Base-by-base conservation (phyloP, 2,113 vertebrate genomes). In the Guaruba guarouba region DNA sequence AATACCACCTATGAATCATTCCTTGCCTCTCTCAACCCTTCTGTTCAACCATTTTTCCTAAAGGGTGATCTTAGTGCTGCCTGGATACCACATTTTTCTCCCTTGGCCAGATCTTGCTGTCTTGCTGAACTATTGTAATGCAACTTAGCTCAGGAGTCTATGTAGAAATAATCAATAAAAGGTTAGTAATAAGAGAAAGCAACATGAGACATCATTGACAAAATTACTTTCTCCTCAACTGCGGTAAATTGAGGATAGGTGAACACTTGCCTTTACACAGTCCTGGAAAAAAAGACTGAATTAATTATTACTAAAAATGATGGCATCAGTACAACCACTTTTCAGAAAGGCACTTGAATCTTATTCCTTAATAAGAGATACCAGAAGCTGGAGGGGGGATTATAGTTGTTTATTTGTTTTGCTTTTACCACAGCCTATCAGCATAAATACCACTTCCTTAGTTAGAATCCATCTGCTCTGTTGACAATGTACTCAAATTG, bases 401-500 rank as follows among this genome's bases (percentile, higher is more conserved):
- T 3, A 9, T 18, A 12, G 7, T 8, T 87, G n/a, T 17, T 49
- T 88, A 55, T 85, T 96, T 96, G 63, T 68, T 94, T 93, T 95
- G 68, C 66, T 70, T 94, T 96, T 95, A 24, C 61, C 39, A 59
- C 39, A 90, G 52, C 54, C 86, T 88, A 96, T 91, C 90, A 95
- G 86, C 90, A 93, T 92, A 97, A 94, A 86, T 89, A 91, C 85
- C 87, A 93, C 84, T 95, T 90, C 64, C 82, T 94, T 93, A 89
- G 43, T 94, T 79, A 66, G 78, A 96, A 97, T 82, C 82, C 96
- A 91, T 95, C 88, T 90, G 91, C 37, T 94, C 52, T 69, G 74
- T 85, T 97, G 96, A 96, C 89, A 95, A 66, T 86, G 77, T 88
- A 92, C 97, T 97, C 83, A 96, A 95, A 97, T 95, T 90, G 88